These are phyloP conservation scores for Ptiloglossa arizonensis DNA, from an alignment of 1,140 invertebrate species.

Conservation along the genomic window DNA sequence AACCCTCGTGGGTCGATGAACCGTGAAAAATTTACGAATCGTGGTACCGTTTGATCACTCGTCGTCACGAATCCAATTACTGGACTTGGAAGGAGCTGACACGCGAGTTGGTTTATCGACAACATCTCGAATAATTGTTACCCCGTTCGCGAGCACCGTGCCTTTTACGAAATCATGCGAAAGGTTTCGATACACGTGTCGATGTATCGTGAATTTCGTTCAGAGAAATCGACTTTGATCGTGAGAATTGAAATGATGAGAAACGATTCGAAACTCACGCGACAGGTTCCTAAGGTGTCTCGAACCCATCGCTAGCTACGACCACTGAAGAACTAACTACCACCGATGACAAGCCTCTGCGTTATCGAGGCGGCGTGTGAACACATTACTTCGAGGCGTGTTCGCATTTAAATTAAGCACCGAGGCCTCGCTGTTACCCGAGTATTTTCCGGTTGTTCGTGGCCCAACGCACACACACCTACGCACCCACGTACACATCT, in stretches of 20 bases:
- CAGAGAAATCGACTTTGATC: too few species aligned
- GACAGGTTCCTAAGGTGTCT: too few species aligned
- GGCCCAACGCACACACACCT: background rate
- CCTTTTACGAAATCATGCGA: slow-evolving; percentile 1
- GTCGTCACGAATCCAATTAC: slow-evolving; percentile 14
- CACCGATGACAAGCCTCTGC: slow-evolving; percentile 3
- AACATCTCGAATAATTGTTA: background rate
- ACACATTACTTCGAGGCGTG: slow-evolving; percentile 16
- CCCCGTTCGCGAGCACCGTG: too few species aligned
- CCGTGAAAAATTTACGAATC: slow-evolving; percentile 5
- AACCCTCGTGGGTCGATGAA: background rate
- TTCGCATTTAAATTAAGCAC: slow-evolving; percentile 32
- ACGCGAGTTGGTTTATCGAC: background rate
- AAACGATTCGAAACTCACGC: background rate
- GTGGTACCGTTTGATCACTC: background rate
- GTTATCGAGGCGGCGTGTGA: slow-evolving; percentile 9
- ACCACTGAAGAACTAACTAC: background rate
- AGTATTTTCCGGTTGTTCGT: slow-evolving; percentile 30
- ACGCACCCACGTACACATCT: too few species aligned
- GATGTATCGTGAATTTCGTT: background rate
- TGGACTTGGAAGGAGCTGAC: too few species aligned
- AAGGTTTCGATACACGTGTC: background rate
- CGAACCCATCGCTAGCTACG: background rate
- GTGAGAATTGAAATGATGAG: too few species aligned
- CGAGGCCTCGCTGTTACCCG: background rate